phyloP scores from a whole-genome alignment of 2,113 vertebrate species.

The Daphoenositta chrysoptera region DNA sequence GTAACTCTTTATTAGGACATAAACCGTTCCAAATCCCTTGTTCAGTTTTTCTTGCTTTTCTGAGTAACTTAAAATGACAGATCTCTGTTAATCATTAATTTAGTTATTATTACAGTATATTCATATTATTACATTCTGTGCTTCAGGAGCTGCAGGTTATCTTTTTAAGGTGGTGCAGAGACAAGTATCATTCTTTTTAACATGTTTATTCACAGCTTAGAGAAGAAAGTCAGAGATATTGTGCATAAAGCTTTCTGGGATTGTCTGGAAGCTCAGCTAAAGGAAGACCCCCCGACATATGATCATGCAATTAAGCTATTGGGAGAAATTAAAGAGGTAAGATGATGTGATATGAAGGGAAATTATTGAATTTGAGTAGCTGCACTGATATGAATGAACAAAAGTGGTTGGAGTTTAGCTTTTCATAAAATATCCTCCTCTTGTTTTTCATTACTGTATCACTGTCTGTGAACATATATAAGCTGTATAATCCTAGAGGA shows the following conservation, averaged over 20 bases:
- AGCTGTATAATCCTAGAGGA: background rate
- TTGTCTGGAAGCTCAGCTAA: slow-evolving; percentile 86
- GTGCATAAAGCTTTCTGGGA: slow-evolving; percentile 98
- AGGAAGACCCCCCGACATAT: slow-evolving; percentile 82
- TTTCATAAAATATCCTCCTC: background rate
- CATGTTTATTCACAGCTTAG: slow-evolving; percentile 76
- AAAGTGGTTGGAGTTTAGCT: background rate
- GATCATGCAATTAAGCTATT: slow-evolving; percentile 78
- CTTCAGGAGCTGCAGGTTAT: background rate
- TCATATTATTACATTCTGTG: background rate
- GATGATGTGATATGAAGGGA: background rate
- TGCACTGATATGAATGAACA: background rate
- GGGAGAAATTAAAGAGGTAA: slow-evolving; percentile 83
- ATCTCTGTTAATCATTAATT: background rate
- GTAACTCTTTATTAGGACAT: background rate
- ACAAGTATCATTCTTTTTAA: background rate
- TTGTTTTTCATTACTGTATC: background rate
- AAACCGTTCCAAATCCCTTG: background rate
- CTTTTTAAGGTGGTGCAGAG: background rate
- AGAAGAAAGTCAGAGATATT: slow-evolving; percentile 90
- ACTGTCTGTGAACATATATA: background rate
- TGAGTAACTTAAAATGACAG: background rate
- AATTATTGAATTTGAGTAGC: background rate
- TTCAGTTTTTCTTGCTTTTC: background rate
- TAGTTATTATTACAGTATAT: background rate